Base-by-base conservation (phyloP, 1,140 invertebrate genomes). In the Lordiphosa collinella region DNA sequence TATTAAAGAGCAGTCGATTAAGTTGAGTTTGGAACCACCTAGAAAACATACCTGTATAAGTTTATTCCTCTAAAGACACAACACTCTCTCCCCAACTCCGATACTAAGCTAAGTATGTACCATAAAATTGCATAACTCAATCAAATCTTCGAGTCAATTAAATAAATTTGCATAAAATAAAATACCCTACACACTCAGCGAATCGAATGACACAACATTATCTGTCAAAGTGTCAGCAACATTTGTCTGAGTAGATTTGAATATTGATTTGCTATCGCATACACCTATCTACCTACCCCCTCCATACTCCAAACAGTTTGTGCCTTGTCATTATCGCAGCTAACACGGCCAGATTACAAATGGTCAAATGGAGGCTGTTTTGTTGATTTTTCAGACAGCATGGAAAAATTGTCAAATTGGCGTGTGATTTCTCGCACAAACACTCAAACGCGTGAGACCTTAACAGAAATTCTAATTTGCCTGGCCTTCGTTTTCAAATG, bases 191-290 rank as follows among this genome's bases (percentile, higher is more conserved):
- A 80, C 75, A 66, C 53, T n/a, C n/a, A 46, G 9, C 10, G 14
- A 44, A 43, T 36, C 61, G 73, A 53, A 59, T 52, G 65, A 66
- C 69, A 65, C 58, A 60, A 56, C 67, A 80, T 76, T 71, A 82
- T 82, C 76, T 84, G 71, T 82, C 76, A 76, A 82, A 58, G 62
- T 80, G 76, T 80, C 76, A 68, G 62, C 55, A 50, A 60, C 68
- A 72, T 60, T 60, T 84, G 76, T 76, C 78, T 54, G 65, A 64
- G 46, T 79, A 52, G 68, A 72, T 66, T 68, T 61, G 38, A 47
- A 57, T 51, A 67, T 60, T 62, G 62, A 82, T 80, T 50, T 58
- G 37, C 58, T 47, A 61, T 58, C 60, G 60, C 44, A 61, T 36
- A 38, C 40, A 38, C 38, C 31, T 31, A 34, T 43, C 22, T 31